Evolutionary conservation across 37 sponge, comb jelly and placozoan species (phyloP), one percentile per base, ranked within the genome.

Genomic region (Cladorhizidae sp.): DNA sequence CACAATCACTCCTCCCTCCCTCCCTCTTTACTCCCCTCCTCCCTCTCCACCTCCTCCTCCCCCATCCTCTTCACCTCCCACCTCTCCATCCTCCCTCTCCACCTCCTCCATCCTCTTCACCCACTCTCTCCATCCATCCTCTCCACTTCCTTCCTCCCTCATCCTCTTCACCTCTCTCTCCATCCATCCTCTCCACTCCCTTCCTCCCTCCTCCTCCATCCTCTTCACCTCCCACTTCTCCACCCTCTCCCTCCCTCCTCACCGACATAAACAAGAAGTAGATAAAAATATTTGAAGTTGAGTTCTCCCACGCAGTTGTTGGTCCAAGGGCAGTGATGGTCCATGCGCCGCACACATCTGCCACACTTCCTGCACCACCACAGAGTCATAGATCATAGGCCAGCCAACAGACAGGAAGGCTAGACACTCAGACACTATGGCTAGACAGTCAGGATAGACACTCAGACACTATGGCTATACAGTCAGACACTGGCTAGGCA

Each of bases 251-350:
- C 35, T 75, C 54, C 8, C 38, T 67, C 41, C 87, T 70, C 40
- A 94, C 95, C 85, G 35, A 74, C 81, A 64, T 94, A 94, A 3
- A 88, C 43, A 25, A 91, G 55, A 64, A 94, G 91, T 25, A 91
- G 68, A 58, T 81, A 72, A 78, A 94, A 94, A 54, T 88, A 94
- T 70, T 94, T 94, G 50, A 82, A 72, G 69, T 94, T 94, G 28
- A 78, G 55, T 38, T 82, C 89, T 14, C 95, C 93, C 40, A 95
- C 89, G 81, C 95, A 95, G 71, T 92, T 92, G 64, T 92, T 92
- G 23, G 92, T 81, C 95, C 95, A 95, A 20, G 95, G 95, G 74
- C 95, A 95, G 71, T 95, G 95, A 75, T 95, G 95, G 70, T 95
- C 95, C 93, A 95, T 92, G 33, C 83, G 74, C 74, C 90, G 76